Evolutionary conservation across 1,140 invertebrate genomes (phyloP).

Genomic region (Bombus consobrinus): DNA sequence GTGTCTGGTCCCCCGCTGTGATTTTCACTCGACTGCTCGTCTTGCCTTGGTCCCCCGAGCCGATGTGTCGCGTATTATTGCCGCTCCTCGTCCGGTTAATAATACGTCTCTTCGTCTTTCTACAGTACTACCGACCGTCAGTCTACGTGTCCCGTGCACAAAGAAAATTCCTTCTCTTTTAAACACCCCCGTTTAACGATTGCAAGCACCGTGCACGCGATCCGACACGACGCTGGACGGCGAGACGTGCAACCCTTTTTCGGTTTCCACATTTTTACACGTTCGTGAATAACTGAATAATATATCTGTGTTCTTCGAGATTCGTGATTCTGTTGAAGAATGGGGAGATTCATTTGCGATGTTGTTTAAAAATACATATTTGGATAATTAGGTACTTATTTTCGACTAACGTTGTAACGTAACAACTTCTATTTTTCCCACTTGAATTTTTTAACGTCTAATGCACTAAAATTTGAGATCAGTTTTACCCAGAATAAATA

Average conservation of each 20-base stretch:
- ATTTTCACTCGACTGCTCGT: slow-evolving; percentile 65
- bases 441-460: too few species aligned
- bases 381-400: too few species aligned
- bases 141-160: slow-evolving; percentile 6
- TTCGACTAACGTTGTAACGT: too few species aligned
- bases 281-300: not conserved
- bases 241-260: not conserved
- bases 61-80: slow-evolving; percentile 50
- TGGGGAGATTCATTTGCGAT: too few species aligned
- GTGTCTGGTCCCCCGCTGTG: slow-evolving; percentile 64
- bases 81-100: slow-evolving; percentile 53
- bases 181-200: slow-evolving; percentile 41
- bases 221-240: not conserved
- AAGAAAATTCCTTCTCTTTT: slow-evolving; percentile 38
- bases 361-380: too few species aligned
- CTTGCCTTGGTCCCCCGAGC: slow-evolving; percentile 40
- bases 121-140: not conserved
- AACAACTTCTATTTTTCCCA: too few species aligned
- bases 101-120: slow-evolving; percentile 45
- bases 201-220: not conserved
- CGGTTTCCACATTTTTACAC: not conserved
- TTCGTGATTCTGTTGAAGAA: too few species aligned
- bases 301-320: too few species aligned
- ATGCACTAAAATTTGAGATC: too few species aligned
- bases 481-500: too few species aligned